A percentile compares a stretch with the other conserved stretches of the same genome.
These are phyloP conservation scores for Eurytoma californica DNA, from an alignment of 2,888 invertebrate genomes.

Conservation along the genomic window DNA sequence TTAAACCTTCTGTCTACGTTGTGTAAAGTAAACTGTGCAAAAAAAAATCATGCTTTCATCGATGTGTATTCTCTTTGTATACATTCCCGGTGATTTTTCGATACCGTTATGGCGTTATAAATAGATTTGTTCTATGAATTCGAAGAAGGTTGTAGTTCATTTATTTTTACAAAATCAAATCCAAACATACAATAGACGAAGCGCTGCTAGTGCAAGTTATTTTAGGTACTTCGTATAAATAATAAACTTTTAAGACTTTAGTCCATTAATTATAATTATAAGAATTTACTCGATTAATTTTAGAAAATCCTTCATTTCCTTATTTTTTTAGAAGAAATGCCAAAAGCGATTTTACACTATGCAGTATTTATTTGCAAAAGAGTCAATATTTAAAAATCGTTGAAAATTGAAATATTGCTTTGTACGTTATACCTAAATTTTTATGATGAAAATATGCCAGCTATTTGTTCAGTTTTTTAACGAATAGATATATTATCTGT, in stretches of 20 bases:
- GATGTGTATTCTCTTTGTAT: not conserved
- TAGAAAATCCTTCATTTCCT: constrained; percentile 8
- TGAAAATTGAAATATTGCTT: no score
- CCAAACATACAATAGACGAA: constrained; percentile 37
- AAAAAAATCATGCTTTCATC: not conserved
- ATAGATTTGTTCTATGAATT: constrained; percentile 34
- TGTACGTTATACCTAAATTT: no score
- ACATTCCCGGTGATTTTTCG: not conserved
- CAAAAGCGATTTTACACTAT: no score
- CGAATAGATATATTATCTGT: not conserved
- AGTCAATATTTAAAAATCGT: no score
- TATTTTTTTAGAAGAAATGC: not conserved
- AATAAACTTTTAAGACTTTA: constrained; percentile 24
- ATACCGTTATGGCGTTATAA: constrained; percentile 5
- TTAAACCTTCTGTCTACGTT: no score
- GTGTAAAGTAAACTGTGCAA: no score
- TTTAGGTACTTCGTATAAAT: constrained; percentile 24
- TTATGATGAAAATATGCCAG: no score
- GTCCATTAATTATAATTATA: no score
- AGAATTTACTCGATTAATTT: constrained; percentile 7
- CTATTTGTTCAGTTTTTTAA: not conserved
- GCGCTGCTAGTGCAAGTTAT: constrained; percentile 32
- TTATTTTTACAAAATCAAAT: constrained; percentile 46
- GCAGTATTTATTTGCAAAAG: no score
- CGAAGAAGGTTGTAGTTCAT: not conserved